Percentiles rank a stretch among this genome's conserved stretches.
phyloP scores from a whole-genome alignment of 2,797 vertebrate species.

The Poecilia velifera region DNA sequence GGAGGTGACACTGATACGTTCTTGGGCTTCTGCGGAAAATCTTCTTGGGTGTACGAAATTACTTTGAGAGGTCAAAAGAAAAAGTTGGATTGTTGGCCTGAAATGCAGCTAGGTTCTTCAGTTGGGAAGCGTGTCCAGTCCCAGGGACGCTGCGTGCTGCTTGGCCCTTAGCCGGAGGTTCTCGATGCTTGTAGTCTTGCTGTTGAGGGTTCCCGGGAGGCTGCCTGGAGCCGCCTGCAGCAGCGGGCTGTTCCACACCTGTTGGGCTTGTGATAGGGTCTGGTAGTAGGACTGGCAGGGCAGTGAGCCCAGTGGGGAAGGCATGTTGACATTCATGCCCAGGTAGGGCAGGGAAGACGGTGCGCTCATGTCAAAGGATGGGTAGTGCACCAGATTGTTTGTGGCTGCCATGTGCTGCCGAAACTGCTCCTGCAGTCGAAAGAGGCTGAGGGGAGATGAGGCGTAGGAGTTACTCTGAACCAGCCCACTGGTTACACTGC shows the following conservation, averaged over 20 bases:
- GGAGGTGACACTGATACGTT: not conserved
- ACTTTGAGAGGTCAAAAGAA: conserved; percentile 14
- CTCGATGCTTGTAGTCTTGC: conserved; percentile 99
- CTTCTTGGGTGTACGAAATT: conserved; percentile 4
- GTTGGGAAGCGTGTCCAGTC: conserved; percentile 94
- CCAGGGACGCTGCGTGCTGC: conserved; percentile 96
- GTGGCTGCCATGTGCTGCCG: conserved; percentile 99
- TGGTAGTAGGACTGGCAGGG: conserved; percentile 99
- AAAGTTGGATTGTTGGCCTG: conserved; percentile 14
- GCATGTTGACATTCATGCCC: conserved; percentile 96
- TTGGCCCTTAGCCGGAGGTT: conserved; percentile 96
- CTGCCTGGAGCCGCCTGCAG: conserved; percentile 84
- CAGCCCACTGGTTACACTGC: conserved; percentile 79
- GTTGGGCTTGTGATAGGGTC: conserved; percentile 94
- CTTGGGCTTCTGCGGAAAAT: conserved; percentile 11
- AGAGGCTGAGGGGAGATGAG: conserved; percentile 96
- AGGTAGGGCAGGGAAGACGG: conserved; percentile 92
- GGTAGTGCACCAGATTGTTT: conserved; percentile 97
- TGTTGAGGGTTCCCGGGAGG: conserved; percentile 89
- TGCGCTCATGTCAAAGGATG: conserved; percentile 93
- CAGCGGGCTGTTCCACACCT: conserved; percentile 94
- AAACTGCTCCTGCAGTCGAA: conserved; percentile 99
- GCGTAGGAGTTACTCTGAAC: conserved; percentile 92
- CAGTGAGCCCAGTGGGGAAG: conserved; percentile 89
- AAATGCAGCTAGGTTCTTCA: conserved; percentile 62